Percentiles rank a stretch among this genome's conserved stretches.
Conservation (phyloP, 2,888 invertebrate species). For the Neoscelio sp. region DNA sequence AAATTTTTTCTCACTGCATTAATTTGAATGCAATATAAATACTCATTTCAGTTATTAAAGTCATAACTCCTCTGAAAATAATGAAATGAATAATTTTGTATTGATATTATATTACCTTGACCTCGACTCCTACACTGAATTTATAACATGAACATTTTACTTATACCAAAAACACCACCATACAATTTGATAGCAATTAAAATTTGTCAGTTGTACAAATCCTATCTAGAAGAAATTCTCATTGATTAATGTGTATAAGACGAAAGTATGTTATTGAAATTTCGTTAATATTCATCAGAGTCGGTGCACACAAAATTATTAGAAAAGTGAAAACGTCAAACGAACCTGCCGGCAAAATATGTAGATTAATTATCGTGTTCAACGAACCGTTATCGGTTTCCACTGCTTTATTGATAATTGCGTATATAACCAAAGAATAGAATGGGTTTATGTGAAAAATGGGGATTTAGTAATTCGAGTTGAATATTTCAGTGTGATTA, state of each 20-base stretch:
- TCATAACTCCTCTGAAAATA: too few species aligned
- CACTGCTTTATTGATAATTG: constrained; percentile 31
- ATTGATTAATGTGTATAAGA: too few species aligned
- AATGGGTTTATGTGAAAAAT: constrained; percentile 27
- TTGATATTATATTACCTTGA: constrained; percentile 10
- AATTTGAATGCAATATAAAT: too few species aligned
- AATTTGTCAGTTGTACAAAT: background rate
- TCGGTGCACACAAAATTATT: too few species aligned
- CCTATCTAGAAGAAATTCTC: background rate
- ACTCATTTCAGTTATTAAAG: too few species aligned
- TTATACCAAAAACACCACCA: too few species aligned
- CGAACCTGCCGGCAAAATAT: constrained; percentile 2
- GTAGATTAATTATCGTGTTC: constrained; percentile 24
- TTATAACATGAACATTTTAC: background rate
- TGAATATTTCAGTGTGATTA: constrained; percentile 60
- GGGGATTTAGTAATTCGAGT: constrained; percentile 43
- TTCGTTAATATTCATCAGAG: too few species aligned
- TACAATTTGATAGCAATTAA: too few species aligned
- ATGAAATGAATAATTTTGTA: background rate
- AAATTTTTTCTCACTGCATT: too few species aligned
- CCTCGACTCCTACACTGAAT: background rate
- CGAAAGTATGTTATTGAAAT: too few species aligned
- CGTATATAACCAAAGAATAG: constrained; percentile 28
- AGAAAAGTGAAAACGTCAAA: background rate
- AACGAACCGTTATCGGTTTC: constrained; percentile 27